Evolutionary conservation across 2,888 invertebrate genomes (phyloP).

Genomic region (Boloria selene): DNA sequence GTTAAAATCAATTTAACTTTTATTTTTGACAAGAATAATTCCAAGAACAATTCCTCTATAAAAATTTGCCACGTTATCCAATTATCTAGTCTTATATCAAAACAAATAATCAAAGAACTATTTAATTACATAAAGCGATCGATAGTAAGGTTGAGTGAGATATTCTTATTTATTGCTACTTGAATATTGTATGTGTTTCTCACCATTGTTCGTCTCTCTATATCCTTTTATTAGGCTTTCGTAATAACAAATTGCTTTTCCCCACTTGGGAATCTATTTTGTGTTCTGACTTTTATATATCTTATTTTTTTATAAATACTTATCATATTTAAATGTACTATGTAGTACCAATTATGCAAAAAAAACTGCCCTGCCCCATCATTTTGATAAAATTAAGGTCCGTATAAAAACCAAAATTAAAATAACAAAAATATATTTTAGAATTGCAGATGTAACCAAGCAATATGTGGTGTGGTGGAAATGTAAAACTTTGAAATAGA

Average conservation of each 20-base stretch:
- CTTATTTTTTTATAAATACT: slow-evolving; percentile 20
- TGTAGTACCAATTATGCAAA: too few species aligned
- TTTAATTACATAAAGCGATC: not conserved
- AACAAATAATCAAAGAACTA: not conserved
- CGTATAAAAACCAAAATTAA: too few species aligned
- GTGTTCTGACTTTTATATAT: slow-evolving; percentile 17
- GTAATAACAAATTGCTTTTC: slow-evolving; percentile 33
- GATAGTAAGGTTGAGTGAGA: not conserved
- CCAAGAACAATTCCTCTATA: too few species aligned
- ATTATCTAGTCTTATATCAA: not conserved
- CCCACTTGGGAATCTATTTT: slow-evolving; percentile 31
- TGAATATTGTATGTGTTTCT: slow-evolving; percentile 33
- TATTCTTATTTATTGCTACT: slow-evolving; percentile 22
- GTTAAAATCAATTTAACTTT: too few species aligned
- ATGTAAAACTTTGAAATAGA: slow-evolving; percentile 26
- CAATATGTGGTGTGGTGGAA: too few species aligned
- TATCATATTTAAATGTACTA: not conserved
- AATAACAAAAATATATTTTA: too few species aligned
- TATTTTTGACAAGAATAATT: too few species aligned
- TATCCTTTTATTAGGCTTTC: slow-evolving; percentile 38
- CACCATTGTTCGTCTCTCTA: slow-evolving; percentile 35
- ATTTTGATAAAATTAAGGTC: too few species aligned
- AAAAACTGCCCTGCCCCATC: too few species aligned
- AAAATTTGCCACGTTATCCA: too few species aligned
- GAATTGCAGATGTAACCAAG: too few species aligned